Base-by-base conservation (phyloP, 2,113 vertebrate genomes). In the Embiotoca jacksoni region DNA sequence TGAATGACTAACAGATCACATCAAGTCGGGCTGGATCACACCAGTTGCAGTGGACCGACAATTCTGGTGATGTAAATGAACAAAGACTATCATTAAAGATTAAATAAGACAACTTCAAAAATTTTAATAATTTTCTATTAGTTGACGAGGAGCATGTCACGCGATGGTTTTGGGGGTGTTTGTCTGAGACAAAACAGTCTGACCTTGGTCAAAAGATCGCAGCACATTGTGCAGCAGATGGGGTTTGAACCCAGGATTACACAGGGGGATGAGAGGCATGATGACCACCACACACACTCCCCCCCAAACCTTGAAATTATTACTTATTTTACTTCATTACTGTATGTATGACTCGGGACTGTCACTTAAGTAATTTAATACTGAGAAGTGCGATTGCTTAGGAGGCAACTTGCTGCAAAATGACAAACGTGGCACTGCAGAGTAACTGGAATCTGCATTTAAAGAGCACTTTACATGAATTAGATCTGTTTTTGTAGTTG, bases 1-100 rank as follows among this genome's bases (percentile, higher is more conserved):
- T 65, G 54, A 89, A 86, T 82, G 72, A 71, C 75, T 52, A 82
- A 80, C 88, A 88, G 80, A 88, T 88, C 81, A 86, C 80, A 85
- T 77, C 53, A 32, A 83, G 68, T 72, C 13, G 56, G 58, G 11
- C 70, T 49, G 37, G 60, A 82, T 81, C 75, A 69, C 74, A 81
- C 74, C 76, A 85, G 74, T 80, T 86, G 80, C 53, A 69, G 44
- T 14, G 46, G 61, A 75, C 60, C 35, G 72, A 72, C 52, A 35
- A 49, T 33, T 49, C 58, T 2, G 11, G 47, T 65, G 76, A 79
- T 47, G 55, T 46, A 39, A 53, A 71, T 35, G 41, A 72, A 35
- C 15, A 73, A 63, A 75, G 9, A 46, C 59, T 37, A 49, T 66
- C 54, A 62, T 11, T 44, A 23, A 23, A 23, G 23, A 23, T 23